A percentile compares a stretch with the other conserved stretches of the same genome.
phyloP scores from a whole-genome alignment of 2,113 vertebrate genomes.

The Prolemur simus region DNA sequence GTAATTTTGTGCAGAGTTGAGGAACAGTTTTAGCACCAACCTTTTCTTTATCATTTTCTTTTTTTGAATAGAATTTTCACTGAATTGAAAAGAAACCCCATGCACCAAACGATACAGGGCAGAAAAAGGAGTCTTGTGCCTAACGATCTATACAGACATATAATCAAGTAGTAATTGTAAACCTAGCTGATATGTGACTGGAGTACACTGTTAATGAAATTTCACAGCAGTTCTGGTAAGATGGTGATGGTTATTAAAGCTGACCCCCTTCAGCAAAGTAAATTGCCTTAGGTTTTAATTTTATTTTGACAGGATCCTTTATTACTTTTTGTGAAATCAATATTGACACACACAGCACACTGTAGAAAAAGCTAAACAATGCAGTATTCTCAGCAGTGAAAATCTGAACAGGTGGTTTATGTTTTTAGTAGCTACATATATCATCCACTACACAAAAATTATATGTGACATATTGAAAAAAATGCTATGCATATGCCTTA shows the following conservation, averaged over 20 bases:
- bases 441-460: slow-evolving; percentile 60
- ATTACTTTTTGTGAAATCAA: slow-evolving; percentile 81
- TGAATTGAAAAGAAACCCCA: slow-evolving; percentile 62
- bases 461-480: slow-evolving; percentile 49
- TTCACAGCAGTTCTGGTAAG: slow-evolving; percentile 77
- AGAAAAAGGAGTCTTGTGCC: slow-evolving; percentile 61
- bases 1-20: slow-evolving; percentile 49
- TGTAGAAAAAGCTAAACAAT: slow-evolving; percentile 76
- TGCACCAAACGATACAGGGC: slow-evolving; percentile 57
- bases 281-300: slow-evolving; percentile 82
- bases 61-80: slow-evolving; percentile 56
- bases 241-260: slow-evolving; percentile 80
- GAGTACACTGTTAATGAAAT: slow-evolving; percentile 79
- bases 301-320: slow-evolving; percentile 81
- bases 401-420: slow-evolving; percentile 73
- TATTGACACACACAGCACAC: slow-evolving; percentile 76
- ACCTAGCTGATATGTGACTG: slow-evolving; percentile 71
- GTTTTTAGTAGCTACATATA: slow-evolving; percentile 60
- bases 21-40: slow-evolving; percentile 27
- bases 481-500: slow-evolving; percentile 46
- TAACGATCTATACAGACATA: slow-evolving; percentile 74
- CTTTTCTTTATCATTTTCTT: slow-evolving; percentile 53
- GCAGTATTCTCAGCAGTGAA: slow-evolving; percentile 51
- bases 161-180: slow-evolving; percentile 79
- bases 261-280: slow-evolving; percentile 80